Evolutionary conservation across 1,140 invertebrate species (phyloP).

Genomic region (Lordiphosa clarofinis): DNA sequence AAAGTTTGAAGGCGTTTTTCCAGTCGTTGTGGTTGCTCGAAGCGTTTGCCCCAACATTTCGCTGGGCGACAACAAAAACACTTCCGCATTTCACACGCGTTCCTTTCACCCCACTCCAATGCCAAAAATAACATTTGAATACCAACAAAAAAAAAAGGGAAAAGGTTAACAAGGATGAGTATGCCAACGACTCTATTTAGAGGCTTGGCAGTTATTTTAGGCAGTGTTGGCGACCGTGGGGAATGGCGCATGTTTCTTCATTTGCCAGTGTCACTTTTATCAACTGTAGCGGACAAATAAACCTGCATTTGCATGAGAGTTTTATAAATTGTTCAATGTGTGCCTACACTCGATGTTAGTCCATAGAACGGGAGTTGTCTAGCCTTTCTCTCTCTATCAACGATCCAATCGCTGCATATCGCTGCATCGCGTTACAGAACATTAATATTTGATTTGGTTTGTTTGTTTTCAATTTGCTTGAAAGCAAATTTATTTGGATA

Average conservation of each 20-base stretch:
- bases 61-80: slow-evolving; percentile 48
- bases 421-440: slow-evolving; percentile 47
- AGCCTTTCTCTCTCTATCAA: slow-evolving; percentile 4
- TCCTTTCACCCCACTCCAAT: slow-evolving; percentile 9
- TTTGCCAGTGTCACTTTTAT: slow-evolving; percentile 60
- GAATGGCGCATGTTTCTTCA: slow-evolving; percentile 30
- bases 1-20: slow-evolving; percentile 43
- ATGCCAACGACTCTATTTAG: slow-evolving; percentile 53
- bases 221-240: slow-evolving; percentile 17
- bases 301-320: slow-evolving; percentile 35
- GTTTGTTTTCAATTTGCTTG: slow-evolving; percentile 72
- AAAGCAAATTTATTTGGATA: slow-evolving; percentile 60
- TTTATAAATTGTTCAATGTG: slow-evolving; percentile 58
- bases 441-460: slow-evolving; percentile 70
- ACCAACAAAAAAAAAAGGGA: slow-evolving; percentile 37
- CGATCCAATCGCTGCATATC: slow-evolving; percentile 38
- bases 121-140: slow-evolving; percentile 73
- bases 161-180: slow-evolving; percentile 2
- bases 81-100: slow-evolving; percentile 68
- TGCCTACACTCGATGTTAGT: slow-evolving; percentile 2
- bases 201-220: slow-evolving; percentile 29
- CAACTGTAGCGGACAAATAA: slow-evolving; percentile 28
- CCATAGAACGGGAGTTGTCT: neutral
- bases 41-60: slow-evolving; percentile 27
- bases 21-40: slow-evolving; percentile 36